These are phyloP conservation scores for Trachelipus rathkii DNA, from an alignment of 1,140 invertebrate species.

Conservation along the genomic window DNA sequence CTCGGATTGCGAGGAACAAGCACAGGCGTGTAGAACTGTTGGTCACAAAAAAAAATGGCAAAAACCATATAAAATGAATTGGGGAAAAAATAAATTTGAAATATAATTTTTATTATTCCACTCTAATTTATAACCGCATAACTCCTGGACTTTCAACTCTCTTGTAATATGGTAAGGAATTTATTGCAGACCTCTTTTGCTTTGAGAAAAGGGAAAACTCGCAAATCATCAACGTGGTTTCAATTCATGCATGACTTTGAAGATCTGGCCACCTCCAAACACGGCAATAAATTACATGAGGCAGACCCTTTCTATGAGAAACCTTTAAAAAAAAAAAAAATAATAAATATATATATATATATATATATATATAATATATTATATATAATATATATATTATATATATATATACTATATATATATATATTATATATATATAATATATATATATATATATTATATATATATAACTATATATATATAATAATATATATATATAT, in stretches of 20 bases:
- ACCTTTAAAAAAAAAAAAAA: too few species aligned
- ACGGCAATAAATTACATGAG: conserved; percentile 96
- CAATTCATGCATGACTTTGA: conserved; percentile 92
- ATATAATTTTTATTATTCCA: too few species aligned
- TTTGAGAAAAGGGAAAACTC: conserved; percentile 92
- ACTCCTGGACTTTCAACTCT: conserved; percentile 83
- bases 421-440: too few species aligned
- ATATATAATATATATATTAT: too few species aligned
- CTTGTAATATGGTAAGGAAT: conserved; percentile 98
- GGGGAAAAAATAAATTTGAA: background rate
- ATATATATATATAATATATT: too few species aligned
- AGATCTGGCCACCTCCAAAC: conserved; percentile 98
- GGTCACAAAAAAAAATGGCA: too few species aligned
- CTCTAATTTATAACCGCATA: conserved; percentile 39
- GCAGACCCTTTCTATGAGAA: conserved; percentile 90
- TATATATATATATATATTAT: too few species aligned
- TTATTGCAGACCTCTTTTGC: conserved; percentile 95
- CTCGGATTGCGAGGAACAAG: conserved; percentile 93
- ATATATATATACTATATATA: too few species aligned
- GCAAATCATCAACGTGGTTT: conserved; percentile 89
- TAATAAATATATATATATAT: too few species aligned
- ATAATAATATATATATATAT: too few species aligned
- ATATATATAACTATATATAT: too few species aligned
- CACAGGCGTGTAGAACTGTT: conserved; percentile 85
- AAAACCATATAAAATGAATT: background rate